Percentiles rank a stretch among this genome's conserved stretches.
phyloP scores from a whole-genome alignment of 2,113 vertebrate genomes.

The Myxocyprinus asiaticus region DNA sequence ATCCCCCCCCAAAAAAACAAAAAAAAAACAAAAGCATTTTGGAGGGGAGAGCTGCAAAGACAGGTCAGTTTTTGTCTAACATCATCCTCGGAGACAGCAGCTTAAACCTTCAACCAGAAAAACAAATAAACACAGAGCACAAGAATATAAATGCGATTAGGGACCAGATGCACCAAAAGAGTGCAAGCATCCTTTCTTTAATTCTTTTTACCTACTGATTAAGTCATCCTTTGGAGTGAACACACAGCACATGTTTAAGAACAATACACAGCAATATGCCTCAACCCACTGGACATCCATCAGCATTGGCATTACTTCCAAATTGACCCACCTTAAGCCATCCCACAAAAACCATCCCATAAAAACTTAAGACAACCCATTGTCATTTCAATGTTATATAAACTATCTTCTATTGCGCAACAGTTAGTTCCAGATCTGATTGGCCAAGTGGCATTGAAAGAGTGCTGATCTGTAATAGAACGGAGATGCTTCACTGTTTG shows the following conservation, averaged over 20 bases:
- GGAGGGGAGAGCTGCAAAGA: background rate
- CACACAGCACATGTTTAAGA: constrained; percentile 2
- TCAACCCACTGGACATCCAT: no score
- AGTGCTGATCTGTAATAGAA: no score
- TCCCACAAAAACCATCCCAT: no score
- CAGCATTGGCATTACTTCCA: background rate
- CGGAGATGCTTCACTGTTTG: no score
- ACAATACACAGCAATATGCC: constrained; percentile 17
- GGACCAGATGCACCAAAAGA: background rate
- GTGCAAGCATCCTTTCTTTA: no score
- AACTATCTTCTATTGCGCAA: no score
- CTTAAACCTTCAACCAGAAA: constrained; percentile 25
- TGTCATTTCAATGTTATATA: no score
- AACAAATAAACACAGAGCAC: constrained; percentile 46
- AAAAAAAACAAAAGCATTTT: background rate
- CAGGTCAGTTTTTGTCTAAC: background rate
- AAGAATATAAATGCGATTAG: constrained; percentile 5
- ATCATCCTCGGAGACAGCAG: background rate
- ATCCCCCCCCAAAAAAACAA: no score
- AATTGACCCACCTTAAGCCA: background rate
- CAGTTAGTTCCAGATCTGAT: no score
- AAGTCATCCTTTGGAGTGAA: constrained; percentile 15
- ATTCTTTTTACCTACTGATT: background rate
- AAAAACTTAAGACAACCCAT: no score
- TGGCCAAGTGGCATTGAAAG: no score